These are phyloP conservation scores for Drosophila nebulosa DNA, from an alignment of 1,140 invertebrate genomes.

Conservation along the genomic window DNA sequence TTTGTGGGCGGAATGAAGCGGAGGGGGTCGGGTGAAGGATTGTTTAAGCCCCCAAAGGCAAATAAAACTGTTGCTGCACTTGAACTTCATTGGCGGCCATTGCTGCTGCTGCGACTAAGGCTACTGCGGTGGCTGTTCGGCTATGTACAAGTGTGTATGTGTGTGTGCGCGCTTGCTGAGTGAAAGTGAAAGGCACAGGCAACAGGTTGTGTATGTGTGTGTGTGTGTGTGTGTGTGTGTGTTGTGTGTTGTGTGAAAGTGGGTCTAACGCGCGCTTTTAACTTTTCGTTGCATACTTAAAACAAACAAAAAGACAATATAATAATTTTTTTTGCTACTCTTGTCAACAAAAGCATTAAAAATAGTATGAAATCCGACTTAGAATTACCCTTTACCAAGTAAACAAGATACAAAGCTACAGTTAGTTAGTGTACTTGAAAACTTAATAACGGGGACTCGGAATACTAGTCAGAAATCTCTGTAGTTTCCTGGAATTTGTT, in stretches of 20 bases:
- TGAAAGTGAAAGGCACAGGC: slow-evolving; percentile 6
- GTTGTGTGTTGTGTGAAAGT: background rate
- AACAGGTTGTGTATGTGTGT: slow-evolving; percentile 18
- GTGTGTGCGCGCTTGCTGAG: background rate
- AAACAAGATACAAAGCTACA: no score
- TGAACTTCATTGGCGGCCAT: slow-evolving; percentile 70
- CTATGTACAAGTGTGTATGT: background rate
- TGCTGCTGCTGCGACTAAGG: slow-evolving; percentile 13
- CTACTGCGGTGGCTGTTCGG: slow-evolving; percentile 9
- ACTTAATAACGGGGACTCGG: no score
- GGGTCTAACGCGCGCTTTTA: slow-evolving; percentile 8
- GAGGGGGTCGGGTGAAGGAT: background rate
- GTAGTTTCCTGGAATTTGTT: background rate
- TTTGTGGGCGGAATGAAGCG: background rate
- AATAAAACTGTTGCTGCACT: slow-evolving; percentile 71
- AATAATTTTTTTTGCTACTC: slow-evolving; percentile 1
- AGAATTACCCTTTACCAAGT: background rate
- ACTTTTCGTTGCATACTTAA: slow-evolving; percentile 13
- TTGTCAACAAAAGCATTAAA: background rate
- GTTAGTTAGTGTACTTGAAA: no score
- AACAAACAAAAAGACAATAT: slow-evolving; percentile 15
- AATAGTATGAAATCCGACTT: background rate
- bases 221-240: background rate
- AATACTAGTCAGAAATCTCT: no score
- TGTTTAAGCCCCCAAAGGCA: slow-evolving; percentile 28